A percentile compares a stretch with the other conserved stretches of the same genome.
phyloP scores from a whole-genome alignment of 2,113 vertebrate species.

The Oenanthe melanoleuca region DNA sequence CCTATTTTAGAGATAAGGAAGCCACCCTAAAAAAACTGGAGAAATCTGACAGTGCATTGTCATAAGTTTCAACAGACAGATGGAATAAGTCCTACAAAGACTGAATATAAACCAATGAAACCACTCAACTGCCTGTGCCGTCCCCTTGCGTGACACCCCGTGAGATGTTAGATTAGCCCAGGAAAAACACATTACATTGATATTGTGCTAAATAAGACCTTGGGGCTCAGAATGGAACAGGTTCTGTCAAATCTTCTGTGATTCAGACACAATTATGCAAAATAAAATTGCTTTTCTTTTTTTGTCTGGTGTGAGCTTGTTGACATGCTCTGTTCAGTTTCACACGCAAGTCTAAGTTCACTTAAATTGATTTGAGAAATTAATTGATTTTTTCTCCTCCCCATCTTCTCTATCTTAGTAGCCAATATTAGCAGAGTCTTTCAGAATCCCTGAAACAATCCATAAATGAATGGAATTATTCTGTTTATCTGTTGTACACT shows the following conservation, averaged over 20 bases:
- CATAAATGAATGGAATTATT: neutral
- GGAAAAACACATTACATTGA: neutral
- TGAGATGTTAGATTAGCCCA: neutral
- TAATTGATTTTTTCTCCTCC: constrained; percentile 14
- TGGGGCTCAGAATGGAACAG: neutral
- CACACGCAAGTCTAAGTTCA: neutral
- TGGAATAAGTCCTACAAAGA: neutral
- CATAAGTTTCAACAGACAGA: neutral
- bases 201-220: constrained; percentile 14
- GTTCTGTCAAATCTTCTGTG: constrained; percentile 12
- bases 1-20: neutral
- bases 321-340: neutral
- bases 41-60: neutral
- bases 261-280: constrained; percentile 35
- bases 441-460: constrained; percentile 2
- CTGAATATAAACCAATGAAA: neutral
- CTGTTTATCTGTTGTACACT: neutral
- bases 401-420: neutral
- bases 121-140: neutral
- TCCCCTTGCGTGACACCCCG: neutral
- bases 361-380: neutral
- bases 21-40: neutral
- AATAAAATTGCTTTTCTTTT: constrained; percentile 28
- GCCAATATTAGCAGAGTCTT: neutral
- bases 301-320: constrained; percentile 17